These are phyloP conservation scores for Gasterosteus nipponicus DNA, from an alignment of 2,113 vertebrate species.

Conservation along the genomic window DNA sequence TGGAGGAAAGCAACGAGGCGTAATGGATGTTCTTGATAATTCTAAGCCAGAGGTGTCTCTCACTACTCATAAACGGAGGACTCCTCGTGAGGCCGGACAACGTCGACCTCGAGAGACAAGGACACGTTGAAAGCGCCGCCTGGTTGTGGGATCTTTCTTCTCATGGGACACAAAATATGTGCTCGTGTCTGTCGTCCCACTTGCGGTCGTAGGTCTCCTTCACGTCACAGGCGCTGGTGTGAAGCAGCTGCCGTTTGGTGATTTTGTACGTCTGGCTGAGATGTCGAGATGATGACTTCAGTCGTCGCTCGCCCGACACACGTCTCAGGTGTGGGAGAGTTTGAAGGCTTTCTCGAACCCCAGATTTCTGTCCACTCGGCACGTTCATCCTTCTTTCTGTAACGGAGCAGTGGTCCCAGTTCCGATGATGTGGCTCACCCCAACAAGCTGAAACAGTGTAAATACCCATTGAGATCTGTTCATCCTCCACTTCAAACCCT, in stretches of 20 bases:
- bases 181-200: not conserved
- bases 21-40: not conserved
- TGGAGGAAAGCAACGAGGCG: not conserved
- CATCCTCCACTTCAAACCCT: not conserved
- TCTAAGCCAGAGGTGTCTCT: not conserved
- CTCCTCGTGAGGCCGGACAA: not conserved
- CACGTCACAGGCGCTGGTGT: not conserved
- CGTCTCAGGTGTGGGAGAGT: not conserved
- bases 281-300: not conserved
- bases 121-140: not conserved
- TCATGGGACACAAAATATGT: not conserved
- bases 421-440: not conserved
- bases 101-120: conserved; percentile 1
- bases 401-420: not conserved
- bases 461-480: conserved; percentile 15
- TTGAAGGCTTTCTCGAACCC: not conserved
- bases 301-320: not conserved
- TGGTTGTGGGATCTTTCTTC: not conserved
- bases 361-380: not conserved
- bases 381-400: not conserved
- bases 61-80: not conserved
- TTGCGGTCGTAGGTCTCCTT: not conserved
- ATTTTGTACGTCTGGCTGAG: not conserved
- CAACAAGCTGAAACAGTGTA: conserved; percentile 6
- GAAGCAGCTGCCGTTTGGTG: not conserved